phyloP scores from a whole-genome alignment of 1,140 invertebrate genomes.

The Matsumurasca onukii region DNA sequence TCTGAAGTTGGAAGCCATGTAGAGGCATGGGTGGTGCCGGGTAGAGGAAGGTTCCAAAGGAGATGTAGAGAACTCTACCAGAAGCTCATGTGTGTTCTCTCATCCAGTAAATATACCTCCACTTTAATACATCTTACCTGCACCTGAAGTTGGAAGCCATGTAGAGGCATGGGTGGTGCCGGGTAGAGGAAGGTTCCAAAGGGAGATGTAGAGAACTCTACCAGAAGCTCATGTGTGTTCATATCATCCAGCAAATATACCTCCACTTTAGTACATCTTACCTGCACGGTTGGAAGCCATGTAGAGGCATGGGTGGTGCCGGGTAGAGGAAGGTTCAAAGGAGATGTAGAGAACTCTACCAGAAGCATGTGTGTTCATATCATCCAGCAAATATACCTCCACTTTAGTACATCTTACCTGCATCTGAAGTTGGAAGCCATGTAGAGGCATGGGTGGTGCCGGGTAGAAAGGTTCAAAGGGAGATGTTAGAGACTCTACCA shows the following conservation, averaged over 20 bases:
- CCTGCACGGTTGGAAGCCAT: conserved; percentile 86
- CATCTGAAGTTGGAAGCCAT: conserved; percentile 75
- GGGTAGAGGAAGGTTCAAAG: conserved; percentile 83
- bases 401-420: conserved; percentile 57
- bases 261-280: too few relatives aligned
- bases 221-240: conserved; percentile 81
- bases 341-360: conserved; percentile 87
- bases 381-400: neutral
- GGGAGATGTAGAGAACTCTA: conserved; percentile 87
- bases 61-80: conserved; percentile 88
- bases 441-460: conserved; percentile 68
- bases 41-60: conserved; percentile 84
- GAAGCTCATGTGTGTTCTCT: conserved; percentile 79
- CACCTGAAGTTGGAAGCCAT: conserved; percentile 87
- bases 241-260: too few relatives aligned
- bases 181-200: conserved; percentile 85
- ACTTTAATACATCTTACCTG: too few relatives aligned
- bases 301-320: conserved; percentile 71
- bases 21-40: conserved; percentile 72
- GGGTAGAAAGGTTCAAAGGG: conserved; percentile 87
- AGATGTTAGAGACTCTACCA: conserved; percentile 88
- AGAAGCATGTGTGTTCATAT: too few relatives aligned
- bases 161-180: conserved; percentile 71
- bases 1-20: conserved; percentile 84
- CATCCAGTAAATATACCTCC: too few relatives aligned